These are phyloP conservation scores for Parnassius orleans DNA, from an alignment of 2,888 invertebrate species.

Conservation along the genomic window DNA sequence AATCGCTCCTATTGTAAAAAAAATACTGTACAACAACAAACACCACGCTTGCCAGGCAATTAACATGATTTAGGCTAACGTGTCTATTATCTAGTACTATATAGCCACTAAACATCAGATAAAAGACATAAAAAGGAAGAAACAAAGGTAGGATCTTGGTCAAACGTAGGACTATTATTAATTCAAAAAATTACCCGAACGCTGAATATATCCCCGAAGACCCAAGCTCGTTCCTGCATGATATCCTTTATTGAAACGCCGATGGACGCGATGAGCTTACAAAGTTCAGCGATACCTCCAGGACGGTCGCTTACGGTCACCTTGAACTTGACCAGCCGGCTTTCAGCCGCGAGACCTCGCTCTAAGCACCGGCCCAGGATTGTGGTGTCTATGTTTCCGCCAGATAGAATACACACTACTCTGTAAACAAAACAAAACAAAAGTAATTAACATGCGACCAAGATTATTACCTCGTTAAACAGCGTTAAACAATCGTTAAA, in stretches of 20 bases:
- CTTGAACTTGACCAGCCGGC: slow-evolving; percentile 82
- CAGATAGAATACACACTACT: slow-evolving; percentile 91
- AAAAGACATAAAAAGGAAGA: too few relatives aligned
- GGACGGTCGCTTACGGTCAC: slow-evolving; percentile 91
- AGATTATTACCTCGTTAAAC: too few relatives aligned
- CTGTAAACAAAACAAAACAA: slow-evolving; percentile 67
- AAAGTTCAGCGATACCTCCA: slow-evolving; percentile 92
- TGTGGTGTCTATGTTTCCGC: slow-evolving; percentile 96
- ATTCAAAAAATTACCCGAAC: slow-evolving; percentile 51
- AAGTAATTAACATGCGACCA: too few relatives aligned
- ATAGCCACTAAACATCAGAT: too few relatives aligned
- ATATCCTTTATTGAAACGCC: slow-evolving; percentile 97
- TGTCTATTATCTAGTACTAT: too few relatives aligned
- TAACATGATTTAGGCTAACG: too few relatives aligned
- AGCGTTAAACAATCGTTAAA: too few relatives aligned
- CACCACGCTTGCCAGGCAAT: too few relatives aligned
- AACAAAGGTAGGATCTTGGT: too few relatives aligned
- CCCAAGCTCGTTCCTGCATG: slow-evolving; percentile 97
- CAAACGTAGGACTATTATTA: too few relatives aligned
- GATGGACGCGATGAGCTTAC: slow-evolving; percentile 85
- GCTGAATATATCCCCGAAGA: slow-evolving; percentile 91
- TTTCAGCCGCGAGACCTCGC: slow-evolving; percentile 93
- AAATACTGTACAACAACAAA: too few relatives aligned
- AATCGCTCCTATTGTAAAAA: too few relatives aligned
- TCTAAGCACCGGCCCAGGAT: slow-evolving; percentile 93